Conservation (phyloP, 2,113 vertebrate species). For the Bambusicola thoracicus region DNA sequence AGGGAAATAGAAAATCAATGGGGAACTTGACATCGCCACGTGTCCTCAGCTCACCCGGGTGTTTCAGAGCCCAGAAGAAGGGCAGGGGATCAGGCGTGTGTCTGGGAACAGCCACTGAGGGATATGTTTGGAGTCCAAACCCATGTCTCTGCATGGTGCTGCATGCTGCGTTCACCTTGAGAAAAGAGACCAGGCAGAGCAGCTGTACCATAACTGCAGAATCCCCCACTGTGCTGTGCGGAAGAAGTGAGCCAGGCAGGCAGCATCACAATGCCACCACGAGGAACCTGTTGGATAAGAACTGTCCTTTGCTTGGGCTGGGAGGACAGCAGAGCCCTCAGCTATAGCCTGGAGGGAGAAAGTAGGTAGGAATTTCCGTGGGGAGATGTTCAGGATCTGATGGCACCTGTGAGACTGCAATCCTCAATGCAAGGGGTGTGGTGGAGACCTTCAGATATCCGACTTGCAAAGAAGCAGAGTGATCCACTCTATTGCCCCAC, state of each 20-base stretch:
- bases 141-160: background rate
- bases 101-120: background rate
- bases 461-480: background rate
- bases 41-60: constrained; percentile 13
- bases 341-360: background rate
- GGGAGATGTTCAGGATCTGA: background rate
- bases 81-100: fast-evolving
- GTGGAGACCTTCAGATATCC: background rate
- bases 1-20: background rate
- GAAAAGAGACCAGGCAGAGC: background rate
- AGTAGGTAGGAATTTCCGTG: background rate
- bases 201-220: fast-evolving
- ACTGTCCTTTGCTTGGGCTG: fast-evolving
- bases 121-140: fast-evolving
- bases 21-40: background rate
- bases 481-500: background rate
- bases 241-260: background rate
- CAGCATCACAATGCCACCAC: fast-evolving
- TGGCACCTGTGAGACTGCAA: fast-evolving
- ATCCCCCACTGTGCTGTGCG: fast-evolving
- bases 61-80: background rate
- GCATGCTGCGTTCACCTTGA: fast-evolving
- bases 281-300: background rate
- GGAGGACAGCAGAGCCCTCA: background rate
- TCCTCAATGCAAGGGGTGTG: background rate